A percentile compares a stretch with the other conserved stretches of the same genome.
Conservation (phyloP, 2,888 invertebrate genomes). For the Adineta ricciae region DNA sequence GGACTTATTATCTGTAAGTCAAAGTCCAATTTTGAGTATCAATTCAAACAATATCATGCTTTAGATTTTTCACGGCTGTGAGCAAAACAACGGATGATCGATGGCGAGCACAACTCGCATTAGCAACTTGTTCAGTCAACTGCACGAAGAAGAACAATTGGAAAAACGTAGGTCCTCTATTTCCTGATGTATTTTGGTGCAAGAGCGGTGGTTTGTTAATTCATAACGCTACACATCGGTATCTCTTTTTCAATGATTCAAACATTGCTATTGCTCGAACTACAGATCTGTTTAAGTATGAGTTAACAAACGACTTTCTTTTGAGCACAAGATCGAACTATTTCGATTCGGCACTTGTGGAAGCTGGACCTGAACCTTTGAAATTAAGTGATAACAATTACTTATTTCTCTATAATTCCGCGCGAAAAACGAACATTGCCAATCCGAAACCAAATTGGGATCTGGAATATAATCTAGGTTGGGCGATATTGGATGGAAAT, state of each 20-base stretch:
- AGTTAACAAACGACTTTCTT: background rate
- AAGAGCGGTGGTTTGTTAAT: constrained; percentile 12
- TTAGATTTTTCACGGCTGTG: background rate
- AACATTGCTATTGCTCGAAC: background rate
- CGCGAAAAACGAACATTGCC: background rate
- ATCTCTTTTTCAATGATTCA: constrained; percentile 21
- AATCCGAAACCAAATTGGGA: background rate
- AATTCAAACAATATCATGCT: background rate
- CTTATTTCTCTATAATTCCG: constrained; percentile 18
- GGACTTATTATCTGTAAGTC: background rate
- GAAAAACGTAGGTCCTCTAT: background rate
- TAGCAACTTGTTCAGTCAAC: background rate
- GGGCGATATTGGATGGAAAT: background rate
- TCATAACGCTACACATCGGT: background rate
- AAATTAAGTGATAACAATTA: constrained; percentile 5
- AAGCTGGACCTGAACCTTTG: constrained; percentile 16
- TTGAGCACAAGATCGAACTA: background rate
- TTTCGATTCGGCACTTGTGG: background rate
- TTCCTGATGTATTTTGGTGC: constrained; percentile 2
- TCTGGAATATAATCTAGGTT: background rate
- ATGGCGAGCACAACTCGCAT: constrained; percentile 10
- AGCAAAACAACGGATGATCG: background rate
- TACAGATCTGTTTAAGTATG: background rate
- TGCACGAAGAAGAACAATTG: background rate
- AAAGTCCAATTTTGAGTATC: background rate